Conservation (phyloP, 2,888 invertebrate species). For the Fissipunctia ypsillon region DNA sequence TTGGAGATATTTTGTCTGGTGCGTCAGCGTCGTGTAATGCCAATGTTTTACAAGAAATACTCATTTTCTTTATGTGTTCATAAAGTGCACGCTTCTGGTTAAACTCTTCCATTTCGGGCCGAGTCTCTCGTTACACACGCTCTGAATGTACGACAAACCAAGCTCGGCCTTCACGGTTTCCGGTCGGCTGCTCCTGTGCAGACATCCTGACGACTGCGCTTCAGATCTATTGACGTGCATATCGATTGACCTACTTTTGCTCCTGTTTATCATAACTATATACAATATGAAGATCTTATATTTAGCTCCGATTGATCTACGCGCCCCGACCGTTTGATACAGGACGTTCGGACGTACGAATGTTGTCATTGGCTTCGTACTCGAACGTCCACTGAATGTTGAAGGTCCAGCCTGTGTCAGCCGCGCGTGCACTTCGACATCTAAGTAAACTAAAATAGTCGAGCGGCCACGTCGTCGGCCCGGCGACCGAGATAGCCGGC, state of each 20-base stretch:
- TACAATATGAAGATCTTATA: conserved; percentile 1
- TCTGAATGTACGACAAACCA: conserved; percentile 34
- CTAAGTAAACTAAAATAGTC: conserved; percentile 90
- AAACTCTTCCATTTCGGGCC: conserved; percentile 18
- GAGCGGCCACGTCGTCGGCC: conserved; percentile 82
- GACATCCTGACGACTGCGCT: conserved; percentile 53
- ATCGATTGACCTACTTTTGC: conserved; percentile 67
- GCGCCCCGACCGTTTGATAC: conserved; percentile 32
- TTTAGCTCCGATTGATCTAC: conserved; percentile 44
- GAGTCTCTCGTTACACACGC: conserved; percentile 29
- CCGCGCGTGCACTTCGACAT: conserved; percentile 88
- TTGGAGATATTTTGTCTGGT: conserved; percentile 18
- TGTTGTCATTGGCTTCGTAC: conserved; percentile 71
- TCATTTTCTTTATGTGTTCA: neutral
- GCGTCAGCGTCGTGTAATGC: neutral
- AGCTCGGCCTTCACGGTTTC: conserved; percentile 61
- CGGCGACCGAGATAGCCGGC: conserved; percentile 89
- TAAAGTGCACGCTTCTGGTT: conserved; percentile 11
- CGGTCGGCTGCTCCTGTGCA: conserved; percentile 65
- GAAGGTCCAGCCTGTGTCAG: conserved; percentile 86
- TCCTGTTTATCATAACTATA: conserved; percentile 23
- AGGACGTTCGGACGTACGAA: conserved; percentile 59
- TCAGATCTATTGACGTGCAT: conserved; percentile 68
- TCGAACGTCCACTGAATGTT: conserved; percentile 70
- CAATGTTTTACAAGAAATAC: neutral